Base-by-base conservation (phyloP, 2,113 vertebrate species). In the Anseranas semipalmata region DNA sequence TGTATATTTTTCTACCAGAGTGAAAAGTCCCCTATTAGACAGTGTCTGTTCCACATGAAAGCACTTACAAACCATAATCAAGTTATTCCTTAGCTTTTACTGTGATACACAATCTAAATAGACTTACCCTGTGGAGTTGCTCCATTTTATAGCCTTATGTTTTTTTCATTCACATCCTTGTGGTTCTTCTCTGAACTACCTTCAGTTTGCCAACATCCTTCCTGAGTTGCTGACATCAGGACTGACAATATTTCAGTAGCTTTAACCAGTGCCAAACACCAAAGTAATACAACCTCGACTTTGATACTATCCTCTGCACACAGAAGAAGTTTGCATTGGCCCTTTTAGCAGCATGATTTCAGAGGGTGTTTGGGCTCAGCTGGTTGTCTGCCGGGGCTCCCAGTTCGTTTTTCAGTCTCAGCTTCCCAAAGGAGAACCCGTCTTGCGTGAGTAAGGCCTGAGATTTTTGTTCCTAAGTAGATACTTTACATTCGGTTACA, bases 11-110 rank as follows among this genome's bases (percentile, higher is more conserved):
- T 90, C 45, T 84, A 55, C 19, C 9, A 59, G n/a, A 93, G 59
- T 3, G 21, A 91, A 91, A 83, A 5, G 35, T 79, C 39, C 21
- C 46, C 45, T 91, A 5, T 91, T 87, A 87, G 39, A 48, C 48
- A 89, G 32, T n/a, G 32, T 75, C 65, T 43, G 10, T 89, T 96
- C 77, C 76, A 75, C 65, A 41, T 85, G 50, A 93, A 90, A 92
- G 77, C 77, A 81, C 86, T 95, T 95, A 93, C 16, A 94, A 92
- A 89, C 76, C 58, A 16, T 93, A 85, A 95, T 90, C 62, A 85
- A 76, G 71, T 96, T 81, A 93, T 71, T 85, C 53, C 53, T 76
- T 91, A 91, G 63, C 50, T 90, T 95, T 95, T 85, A 62, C 66
- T 87, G 87, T 87, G 66, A 73, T 75, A 70, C 27, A 46, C 41